Evolutionary conservation across 2,888 invertebrate genomes (phyloP).

Genomic region (Junonia oenone): DNA sequence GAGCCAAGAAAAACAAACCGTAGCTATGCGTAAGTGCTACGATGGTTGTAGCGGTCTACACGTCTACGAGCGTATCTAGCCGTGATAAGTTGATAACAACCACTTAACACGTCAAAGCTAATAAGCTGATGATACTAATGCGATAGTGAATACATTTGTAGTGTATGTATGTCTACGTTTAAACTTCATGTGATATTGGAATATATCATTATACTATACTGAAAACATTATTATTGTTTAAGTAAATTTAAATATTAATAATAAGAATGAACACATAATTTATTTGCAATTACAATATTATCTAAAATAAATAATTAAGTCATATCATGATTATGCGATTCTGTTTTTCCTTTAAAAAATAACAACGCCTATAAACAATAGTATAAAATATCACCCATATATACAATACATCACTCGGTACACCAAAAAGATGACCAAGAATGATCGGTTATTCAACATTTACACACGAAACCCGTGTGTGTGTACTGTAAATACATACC

Average conservation of each 20-base stretch:
- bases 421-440: neutral
- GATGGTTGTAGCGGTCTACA: constrained; percentile 11
- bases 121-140: neutral
- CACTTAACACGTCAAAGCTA: neutral
- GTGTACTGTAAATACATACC: constrained; percentile 11
- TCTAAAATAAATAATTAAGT: too few relatives aligned
- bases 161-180: neutral
- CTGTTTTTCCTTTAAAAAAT: neutral
- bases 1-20: neutral
- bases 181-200: too few relatives aligned
- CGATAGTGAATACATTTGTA: neutral
- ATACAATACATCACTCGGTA: neutral
- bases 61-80: constrained; percentile 8
- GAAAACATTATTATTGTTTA: too few relatives aligned
- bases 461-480: constrained; percentile 27
- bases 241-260: too few relatives aligned
- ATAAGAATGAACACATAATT: too few relatives aligned
- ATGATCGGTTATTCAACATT: constrained; percentile 13
- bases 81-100: neutral
- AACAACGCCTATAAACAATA: neutral
- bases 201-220: too few relatives aligned
- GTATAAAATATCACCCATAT: neutral
- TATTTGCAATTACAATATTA: too few relatives aligned
- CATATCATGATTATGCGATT: too few relatives aligned
- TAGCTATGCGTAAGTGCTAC: constrained; percentile 17